Evolutionary conservation across 1,140 invertebrate genomes (phyloP), one percentile per base, ranked within the genome.

Genomic region (Camponotus floridanus): DNA sequence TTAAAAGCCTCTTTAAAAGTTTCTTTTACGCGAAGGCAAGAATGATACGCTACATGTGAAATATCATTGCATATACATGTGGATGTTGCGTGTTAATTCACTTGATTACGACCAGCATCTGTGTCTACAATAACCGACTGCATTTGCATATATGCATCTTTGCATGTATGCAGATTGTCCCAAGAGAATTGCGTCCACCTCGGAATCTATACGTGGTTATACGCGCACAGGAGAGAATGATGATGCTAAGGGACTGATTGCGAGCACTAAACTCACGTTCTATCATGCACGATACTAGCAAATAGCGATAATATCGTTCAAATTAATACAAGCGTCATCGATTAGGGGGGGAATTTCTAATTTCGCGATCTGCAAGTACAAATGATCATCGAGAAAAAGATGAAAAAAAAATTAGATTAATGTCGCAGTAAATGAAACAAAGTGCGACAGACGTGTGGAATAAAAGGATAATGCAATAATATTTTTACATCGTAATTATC

Each of bases 101-200:
- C 36, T 67, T 81, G 78, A 81, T 81, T 81, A 71, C 78, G 7
- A 45, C 65, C 31, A 36, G 61, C 73, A 78, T 55, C 74, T 67
- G 74, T 78, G 51, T 67, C 83, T 78, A 67, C 83, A 65, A 13
- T 65, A 67, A 67, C 73, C 42, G 31, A 57, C 73, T 67, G 51
- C 62, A 78, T 85, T 57, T 85, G 51, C 74, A 85, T 85, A 85
- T 85, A 78, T 85, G 31, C 64, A 78, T 78, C 73, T 85, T 65
- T 78, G 73, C 48, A 67, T 57, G 67, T 67, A 67, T 85, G 81
- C 42, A 85, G 71, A 76, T 85, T 81, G 67, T 81, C 65, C 78
- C 26, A 65, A 61, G 78, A 81, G 78, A 81, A 81, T 81, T 81
- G 78, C 65, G 51, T 71, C 78, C 65, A 81, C 8, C 65, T 80